phyloP scores from a whole-genome alignment of 2,888 invertebrate species.

The Troglohyphantes excavatus region DNA sequence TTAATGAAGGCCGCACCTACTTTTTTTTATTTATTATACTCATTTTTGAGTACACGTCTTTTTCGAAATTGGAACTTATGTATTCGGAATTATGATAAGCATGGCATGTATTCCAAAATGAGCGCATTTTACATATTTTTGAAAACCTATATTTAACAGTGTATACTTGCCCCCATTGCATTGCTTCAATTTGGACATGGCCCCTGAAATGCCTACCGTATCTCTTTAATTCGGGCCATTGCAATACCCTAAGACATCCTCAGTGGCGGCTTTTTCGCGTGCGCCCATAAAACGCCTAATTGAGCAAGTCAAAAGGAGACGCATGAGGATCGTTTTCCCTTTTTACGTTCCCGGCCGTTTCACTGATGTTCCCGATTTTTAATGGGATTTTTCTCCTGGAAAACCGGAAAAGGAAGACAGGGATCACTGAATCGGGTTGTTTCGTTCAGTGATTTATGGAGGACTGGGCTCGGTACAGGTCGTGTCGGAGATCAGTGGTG shows the following conservation, averaged over 20 bases:
- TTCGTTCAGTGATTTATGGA: constrained; percentile 35
- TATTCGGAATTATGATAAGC: no score
- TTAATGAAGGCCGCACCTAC: no score
- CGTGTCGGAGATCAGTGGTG: neutral
- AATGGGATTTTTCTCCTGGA: constrained; percentile 44
- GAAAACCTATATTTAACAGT: no score
- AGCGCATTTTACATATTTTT: no score
- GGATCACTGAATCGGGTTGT: constrained; percentile 29
- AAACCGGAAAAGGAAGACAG: constrained; percentile 21
- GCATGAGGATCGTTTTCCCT: constrained; percentile 49
- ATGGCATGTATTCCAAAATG: no score
- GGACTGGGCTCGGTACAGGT: neutral
- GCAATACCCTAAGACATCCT: constrained; percentile 34
- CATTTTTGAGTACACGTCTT: no score
- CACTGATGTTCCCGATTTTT: constrained; percentile 36
- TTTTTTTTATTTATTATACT: no score
- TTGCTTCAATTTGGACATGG: constrained; percentile 6
- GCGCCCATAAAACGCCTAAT: constrained; percentile 69
- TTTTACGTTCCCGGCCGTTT: constrained; percentile 19
- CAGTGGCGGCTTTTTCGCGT: constrained; percentile 48
- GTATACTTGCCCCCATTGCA: no score
- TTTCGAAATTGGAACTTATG: no score
- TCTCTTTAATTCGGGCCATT: constrained; percentile 48
- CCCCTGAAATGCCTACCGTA: neutral
- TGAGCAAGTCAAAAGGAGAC: constrained; percentile 71